These are phyloP conservation scores for Archocentrus centrarchus DNA, from an alignment of 2,113 vertebrate species.

Conservation along the genomic window DNA sequence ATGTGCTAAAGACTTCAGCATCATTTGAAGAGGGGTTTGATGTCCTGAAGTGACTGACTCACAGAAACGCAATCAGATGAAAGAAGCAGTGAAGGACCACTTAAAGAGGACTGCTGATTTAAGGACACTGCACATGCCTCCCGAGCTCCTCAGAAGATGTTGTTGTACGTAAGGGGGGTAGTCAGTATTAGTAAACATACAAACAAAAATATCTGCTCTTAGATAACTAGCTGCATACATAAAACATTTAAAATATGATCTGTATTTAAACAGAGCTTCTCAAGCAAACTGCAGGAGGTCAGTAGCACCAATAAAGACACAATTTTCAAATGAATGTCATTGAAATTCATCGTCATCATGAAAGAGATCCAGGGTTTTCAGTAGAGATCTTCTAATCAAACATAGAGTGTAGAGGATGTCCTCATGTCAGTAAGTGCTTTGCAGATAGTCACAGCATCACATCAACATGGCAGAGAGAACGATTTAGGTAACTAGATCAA, in stretches of 20 bases:
- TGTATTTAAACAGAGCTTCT: conserved; percentile 26
- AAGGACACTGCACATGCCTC: conserved; percentile 63
- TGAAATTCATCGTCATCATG: conserved; percentile 65
- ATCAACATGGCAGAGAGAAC: conserved; percentile 11
- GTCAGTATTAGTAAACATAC: conserved; percentile 8
- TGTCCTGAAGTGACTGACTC: conserved; percentile 81
- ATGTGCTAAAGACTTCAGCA: conserved; percentile 46
- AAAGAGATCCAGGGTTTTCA: conserved; percentile 41
- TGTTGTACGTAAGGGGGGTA: conserved; percentile 20
- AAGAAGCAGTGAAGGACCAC: conserved; percentile 67
- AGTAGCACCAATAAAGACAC: not conserved
- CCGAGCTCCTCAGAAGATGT: conserved; percentile 23
- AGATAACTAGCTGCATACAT: conserved; percentile 12
- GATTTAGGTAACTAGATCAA: conserved; percentile 15
- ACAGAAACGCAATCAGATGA: conserved; percentile 79
- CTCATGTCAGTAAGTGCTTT: conserved; percentile 44
- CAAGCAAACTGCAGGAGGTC: not conserved
- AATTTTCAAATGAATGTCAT: conserved; percentile 50
- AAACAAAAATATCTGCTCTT: conserved; percentile 8
- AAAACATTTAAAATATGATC: conserved; percentile 25
- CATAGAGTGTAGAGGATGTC: conserved; percentile 40
- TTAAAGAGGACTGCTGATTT: conserved; percentile 75
- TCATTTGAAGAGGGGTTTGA: conserved; percentile 60
- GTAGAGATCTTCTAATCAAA: conserved; percentile 65
- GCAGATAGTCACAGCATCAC: conserved; percentile 17